Conservation (phyloP, 2,113 vertebrate species). For the Collichthys lucidus region DNA sequence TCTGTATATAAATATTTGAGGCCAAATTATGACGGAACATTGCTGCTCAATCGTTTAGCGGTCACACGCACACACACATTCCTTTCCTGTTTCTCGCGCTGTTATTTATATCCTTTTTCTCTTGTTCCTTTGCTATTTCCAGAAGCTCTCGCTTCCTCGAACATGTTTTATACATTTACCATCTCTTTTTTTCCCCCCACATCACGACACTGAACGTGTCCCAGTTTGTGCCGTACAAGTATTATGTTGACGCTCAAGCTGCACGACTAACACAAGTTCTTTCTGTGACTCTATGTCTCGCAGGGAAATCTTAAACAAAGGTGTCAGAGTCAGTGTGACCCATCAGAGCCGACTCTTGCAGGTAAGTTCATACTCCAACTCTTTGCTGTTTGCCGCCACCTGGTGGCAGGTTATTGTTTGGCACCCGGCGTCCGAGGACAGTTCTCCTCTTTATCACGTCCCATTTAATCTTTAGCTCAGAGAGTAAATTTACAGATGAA, state of each 20-base stretch:
- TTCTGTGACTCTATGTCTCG: slow-evolving; percentile 21
- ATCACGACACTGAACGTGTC: neutral
- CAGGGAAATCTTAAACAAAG: slow-evolving; percentile 62
- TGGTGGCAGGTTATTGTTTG: slow-evolving; percentile 34
- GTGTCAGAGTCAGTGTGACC: neutral
- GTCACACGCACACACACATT: slow-evolving; percentile 51
- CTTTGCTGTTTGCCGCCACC: slow-evolving; percentile 63
- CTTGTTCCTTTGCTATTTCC: slow-evolving; percentile 50
- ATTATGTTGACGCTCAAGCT: neutral
- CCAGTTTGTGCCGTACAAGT: neutral
- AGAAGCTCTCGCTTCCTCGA: slow-evolving; percentile 18
- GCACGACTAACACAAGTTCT: neutral
- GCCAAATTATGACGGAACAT: slow-evolving; percentile 71
- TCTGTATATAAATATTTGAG: slow-evolving; percentile 56
- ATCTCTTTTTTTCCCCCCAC: slow-evolving; percentile 24
- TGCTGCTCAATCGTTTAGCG: slow-evolving; percentile 73
- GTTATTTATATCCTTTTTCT: slow-evolving; percentile 61
- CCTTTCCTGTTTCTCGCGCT: slow-evolving; percentile 32
- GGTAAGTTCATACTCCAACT: slow-evolving; percentile 49
- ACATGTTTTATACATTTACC: slow-evolving; percentile 31
- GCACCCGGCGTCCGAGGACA: neutral
- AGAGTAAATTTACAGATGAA: slow-evolving; percentile 15
- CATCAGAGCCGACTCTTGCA: slow-evolving; percentile 63
- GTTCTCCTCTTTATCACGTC: neutral
- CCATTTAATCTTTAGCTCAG: slow-evolving; percentile 4